Base-by-base conservation (phyloP, 1,140 invertebrate species). In the Pantala flavescens region DNA sequence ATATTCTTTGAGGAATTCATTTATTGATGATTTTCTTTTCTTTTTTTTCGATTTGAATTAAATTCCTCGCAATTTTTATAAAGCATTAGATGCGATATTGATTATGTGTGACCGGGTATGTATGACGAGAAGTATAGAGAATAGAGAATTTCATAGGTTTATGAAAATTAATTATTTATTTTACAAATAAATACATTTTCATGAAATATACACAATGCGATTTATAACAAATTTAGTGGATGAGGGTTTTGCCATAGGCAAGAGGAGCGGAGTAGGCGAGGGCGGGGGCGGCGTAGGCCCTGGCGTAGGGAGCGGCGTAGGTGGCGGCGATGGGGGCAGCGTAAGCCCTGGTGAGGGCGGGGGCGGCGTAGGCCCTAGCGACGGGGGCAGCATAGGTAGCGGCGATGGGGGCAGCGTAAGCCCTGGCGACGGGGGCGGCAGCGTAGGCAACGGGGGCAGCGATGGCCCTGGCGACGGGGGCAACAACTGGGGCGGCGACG, bases 401-500 rank as follows among this genome's bases (percentile, higher is more conserved):
- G 49, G 49, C 49, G 16, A 7, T 3, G 49, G 49, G 49, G 12
- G 49, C 49, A 21, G 49, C 49, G 12, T 63, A 21, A 21, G 28
- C 28, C 2, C 2, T 5, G 49, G 49, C 49, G 3, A 63, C 16
- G 49, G 49, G 49, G 12, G 49, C 49, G 49, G 49, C 49, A 12
- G 2, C 5, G 16, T 63, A 19, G n/a, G 49, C 49, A 71, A 77
- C 3, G 74, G 79, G 43, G 23, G 81, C 80, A 21, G 77, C 76
- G 10, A 78, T 75, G n/a, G 82, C 81, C 9, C 81, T 78, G 19
- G 82, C 79, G 7, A 84, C 83, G 36, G 85, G 82, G 14, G 87
- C 86, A 36, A 87, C 86, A 76, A 86, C 80, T 43, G 73, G 73
- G 43, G 42, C 73, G 36, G 42, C 43, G 23, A 42, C 72, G 28